Evolutionary conservation across 2,888 invertebrate species (phyloP).

Genomic region (Ichneumoninae sp.): DNA sequence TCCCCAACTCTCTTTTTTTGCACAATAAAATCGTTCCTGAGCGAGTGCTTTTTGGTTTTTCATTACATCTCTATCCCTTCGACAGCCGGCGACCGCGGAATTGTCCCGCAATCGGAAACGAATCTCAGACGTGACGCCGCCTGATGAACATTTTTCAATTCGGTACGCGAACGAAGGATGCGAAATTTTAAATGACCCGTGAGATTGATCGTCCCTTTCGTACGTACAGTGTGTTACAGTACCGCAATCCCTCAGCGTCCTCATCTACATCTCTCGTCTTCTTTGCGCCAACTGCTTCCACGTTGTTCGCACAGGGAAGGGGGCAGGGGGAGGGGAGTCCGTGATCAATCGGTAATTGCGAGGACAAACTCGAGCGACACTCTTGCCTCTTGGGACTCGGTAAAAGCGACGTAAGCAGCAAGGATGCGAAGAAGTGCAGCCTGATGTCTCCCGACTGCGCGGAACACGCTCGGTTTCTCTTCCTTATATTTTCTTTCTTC

Average conservation of each 20-base stretch:
- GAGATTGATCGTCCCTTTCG: constrained; percentile 72
- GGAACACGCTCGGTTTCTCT: constrained; percentile 4
- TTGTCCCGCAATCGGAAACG: constrained; percentile 5
- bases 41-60: neutral
- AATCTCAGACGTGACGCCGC: neutral
- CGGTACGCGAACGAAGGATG: constrained; percentile 43
- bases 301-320: constrained; percentile 62
- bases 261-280: constrained; percentile 42
- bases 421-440: constrained; percentile 6
- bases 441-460: constrained; percentile 15
- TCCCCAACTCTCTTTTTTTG: neutral
- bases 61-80: neutral
- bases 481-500: neutral
- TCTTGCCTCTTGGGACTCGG: constrained; percentile 24
- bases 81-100: neutral
- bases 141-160: constrained; percentile 25
- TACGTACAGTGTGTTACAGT: constrained; percentile 30
- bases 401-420: constrained; percentile 1
- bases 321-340: constrained; percentile 62
- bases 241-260: constrained; percentile 69
- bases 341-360: constrained; percentile 80
- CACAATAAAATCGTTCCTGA: neutral
- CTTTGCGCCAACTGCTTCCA: constrained; percentile 70
- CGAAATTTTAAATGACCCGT: constrained; percentile 75
- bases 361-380: constrained; percentile 72